Base-by-base conservation (phyloP, 2,888 invertebrate genomes). In the Thecocarcelia acutangulata region DNA sequence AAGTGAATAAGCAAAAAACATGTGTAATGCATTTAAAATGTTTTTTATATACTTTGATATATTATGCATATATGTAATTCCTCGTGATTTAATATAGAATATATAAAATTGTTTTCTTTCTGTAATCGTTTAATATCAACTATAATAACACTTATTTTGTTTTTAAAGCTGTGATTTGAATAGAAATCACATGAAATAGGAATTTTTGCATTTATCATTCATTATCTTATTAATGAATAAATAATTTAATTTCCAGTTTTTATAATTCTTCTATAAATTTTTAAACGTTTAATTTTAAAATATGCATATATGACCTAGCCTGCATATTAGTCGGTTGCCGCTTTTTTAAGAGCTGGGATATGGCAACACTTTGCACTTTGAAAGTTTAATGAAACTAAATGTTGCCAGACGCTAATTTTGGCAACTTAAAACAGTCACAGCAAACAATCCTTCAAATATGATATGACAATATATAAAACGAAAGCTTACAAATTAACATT, bases 1-100 rank as follows among this genome's bases (percentile, higher is more conserved):
- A 33, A 59, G 17, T 17, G 24, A 61, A 61, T 59, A 61, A 52
- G 19, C 44, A 73, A 56, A 63, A 24, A 66, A 54, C 44, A 69
- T 58, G 74, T 75, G 63, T 70, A 74, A 50, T 74, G 74, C 63
- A 80, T 80, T 64, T 64, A 44, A 75, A 64, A 58, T 21, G 33
- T 58, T 56, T 12, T 46, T 54, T 48, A 42, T 42, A 52, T 12
- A 6, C 17, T 50, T 50, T 11, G 48, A 50, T 37, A 50, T 37
- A 64, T 68, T 58, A 37, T 46, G 37, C 33, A 54, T 63, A 17
- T 21, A 50, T 15, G 28, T 28, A 33, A 33, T 24, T 24, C 5
- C 3, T 24, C 24, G 33, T 68, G 17, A 42, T 52, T 21, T 8
- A 50, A 50, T 15, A 48, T 33, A 37, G 19, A 19, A 24, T 46